Evolutionary conservation across 1,140 invertebrate genomes (phyloP).

Genomic region (Papilio helenus): DNA sequence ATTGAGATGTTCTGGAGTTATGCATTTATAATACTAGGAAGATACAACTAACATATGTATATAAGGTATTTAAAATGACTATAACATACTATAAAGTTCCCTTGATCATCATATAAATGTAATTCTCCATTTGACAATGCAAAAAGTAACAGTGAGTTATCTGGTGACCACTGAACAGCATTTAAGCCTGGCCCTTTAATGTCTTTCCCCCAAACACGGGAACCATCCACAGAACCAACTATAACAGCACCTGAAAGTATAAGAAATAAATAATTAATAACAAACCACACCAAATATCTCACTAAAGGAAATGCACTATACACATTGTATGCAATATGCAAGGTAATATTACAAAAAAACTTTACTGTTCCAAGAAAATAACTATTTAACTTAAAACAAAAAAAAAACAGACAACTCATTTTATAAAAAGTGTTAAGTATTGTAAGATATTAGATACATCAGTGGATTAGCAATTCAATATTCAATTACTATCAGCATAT

Average conservation of each 20-base stretch:
- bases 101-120: slow-evolving; percentile 97
- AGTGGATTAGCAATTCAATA: too few species aligned
- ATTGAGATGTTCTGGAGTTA: too few species aligned
- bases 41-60: background rate
- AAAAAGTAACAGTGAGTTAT: slow-evolving; percentile 95
- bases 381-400: too few species aligned
- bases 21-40: too few species aligned
- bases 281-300: too few species aligned
- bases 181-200: slow-evolving; percentile 91
- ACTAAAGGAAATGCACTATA: too few species aligned
- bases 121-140: slow-evolving; percentile 95
- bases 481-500: slow-evolving; percentile 95
- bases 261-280: too few species aligned
- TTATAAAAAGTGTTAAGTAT: too few species aligned
- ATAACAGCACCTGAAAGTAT: slow-evolving; percentile 82
- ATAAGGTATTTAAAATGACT: slow-evolving; percentile 41
- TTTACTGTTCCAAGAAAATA: too few species aligned
- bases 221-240: slow-evolving; percentile 97
- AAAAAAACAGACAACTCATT: too few species aligned
- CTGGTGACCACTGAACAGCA: slow-evolving; percentile 97
- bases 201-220: slow-evolving; percentile 99
- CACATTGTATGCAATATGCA: too few species aligned
- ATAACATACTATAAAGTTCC: slow-evolving; percentile 86
- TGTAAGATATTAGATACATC: background rate
- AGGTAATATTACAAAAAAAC: too few species aligned